Percentiles rank a stretch among this genome's conserved stretches.
Evolutionary conservation across 2,797 vertebrate genomes (phyloP).

Genomic region (Emys orbicularis): DNA sequence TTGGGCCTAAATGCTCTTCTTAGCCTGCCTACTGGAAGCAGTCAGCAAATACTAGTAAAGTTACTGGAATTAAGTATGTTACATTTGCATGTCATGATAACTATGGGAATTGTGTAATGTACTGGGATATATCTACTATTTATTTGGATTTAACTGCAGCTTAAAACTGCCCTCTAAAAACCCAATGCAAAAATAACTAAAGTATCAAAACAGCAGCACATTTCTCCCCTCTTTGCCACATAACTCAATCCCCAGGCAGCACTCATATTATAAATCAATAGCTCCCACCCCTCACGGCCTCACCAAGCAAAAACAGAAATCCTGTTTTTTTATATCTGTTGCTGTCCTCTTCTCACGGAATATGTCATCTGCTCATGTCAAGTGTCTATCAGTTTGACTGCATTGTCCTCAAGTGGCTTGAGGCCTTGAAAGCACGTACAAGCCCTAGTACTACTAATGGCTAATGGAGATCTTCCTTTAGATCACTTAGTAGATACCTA

Average conservation of each 20-base stretch:
- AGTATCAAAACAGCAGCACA: background rate
- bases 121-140: background rate
- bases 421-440: background rate
- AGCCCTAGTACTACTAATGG: background rate
- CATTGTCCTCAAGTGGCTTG: background rate
- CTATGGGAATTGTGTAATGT: background rate
- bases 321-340: background rate
- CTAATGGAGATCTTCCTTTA: background rate
- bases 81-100: background rate
- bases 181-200: background rate
- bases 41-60: background rate
- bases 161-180: constrained; percentile 33
- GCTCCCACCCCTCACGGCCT: background rate
- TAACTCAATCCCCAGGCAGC: background rate
- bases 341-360: background rate
- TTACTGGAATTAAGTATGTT: constrained; percentile 30
- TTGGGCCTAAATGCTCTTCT: too few relatives aligned
- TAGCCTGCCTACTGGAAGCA: background rate
- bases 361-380: background rate
- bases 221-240: background rate
- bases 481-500: background rate
- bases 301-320: background rate
- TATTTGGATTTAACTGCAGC: background rate
- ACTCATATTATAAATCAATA: background rate
- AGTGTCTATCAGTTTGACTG: background rate